Evolutionary conservation across 1,140 invertebrate species (phyloP), one percentile per base, ranked within the genome.

Genomic region (Aradophagus sp.): DNA sequence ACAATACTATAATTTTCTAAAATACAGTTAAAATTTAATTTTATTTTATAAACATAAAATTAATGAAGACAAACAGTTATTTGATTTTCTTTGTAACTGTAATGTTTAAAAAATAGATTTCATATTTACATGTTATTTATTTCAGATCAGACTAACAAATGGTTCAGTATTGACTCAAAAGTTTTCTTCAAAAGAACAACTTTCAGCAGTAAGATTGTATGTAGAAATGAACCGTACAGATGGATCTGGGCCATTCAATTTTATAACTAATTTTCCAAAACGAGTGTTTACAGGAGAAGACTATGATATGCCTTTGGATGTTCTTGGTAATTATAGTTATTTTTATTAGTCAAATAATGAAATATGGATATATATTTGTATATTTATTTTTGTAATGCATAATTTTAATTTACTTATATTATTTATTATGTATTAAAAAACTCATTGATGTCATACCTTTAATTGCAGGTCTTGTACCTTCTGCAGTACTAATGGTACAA

Each of bases 221-320:
- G 84, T 97, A 45, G 89, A 95, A 86, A 89, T 96, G 84, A 92
- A 96, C 71, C 84, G 91, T 36, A 90, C 88, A 10, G 92, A 93
- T 81, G 86, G 83, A 0, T 41, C 80, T 0, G 87, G 83, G 5
- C 86, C 89, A 8, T 95, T 96, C 83, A 89, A 89, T 44, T 82
- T 97, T 41, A 94, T 95, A 91, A 96, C 93, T 10, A 91, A 88
- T 65, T 97, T 94, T 84, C 95, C 95, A n/a, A 90, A 89, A 77
- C 94, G 93, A 85, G 88, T 95, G 44, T 97, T 96, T 78, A 85
- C 86, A n/a, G 87, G 86, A n/a, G 93, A 95, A 15, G 95, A 97
- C 81, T 96, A 94, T 86, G 93, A 95, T 45, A 91, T 91, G 77
- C 93, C 95, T 11, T 86, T 97, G 39, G 91, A 93, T 73, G 84